Evolutionary conservation across 2,797 vertebrate species (phyloP).

Genomic region (Nasua narica): DNA sequence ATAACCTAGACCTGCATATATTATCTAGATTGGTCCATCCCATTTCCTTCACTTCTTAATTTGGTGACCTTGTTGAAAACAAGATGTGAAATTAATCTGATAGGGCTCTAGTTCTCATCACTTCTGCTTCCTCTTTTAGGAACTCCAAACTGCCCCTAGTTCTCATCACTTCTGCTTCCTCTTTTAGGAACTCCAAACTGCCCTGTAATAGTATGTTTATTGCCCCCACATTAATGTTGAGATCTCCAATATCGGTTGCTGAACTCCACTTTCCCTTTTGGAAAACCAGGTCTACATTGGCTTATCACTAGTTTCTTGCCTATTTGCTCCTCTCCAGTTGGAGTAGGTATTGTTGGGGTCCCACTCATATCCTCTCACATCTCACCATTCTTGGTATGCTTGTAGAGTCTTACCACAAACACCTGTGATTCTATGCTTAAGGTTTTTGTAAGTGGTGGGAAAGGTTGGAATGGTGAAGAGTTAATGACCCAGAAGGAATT

Average conservation of each 20-base stretch:
- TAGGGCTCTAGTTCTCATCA: not conserved
- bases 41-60: not conserved
- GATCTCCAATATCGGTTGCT: not conserved
- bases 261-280: not conserved
- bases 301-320: not conserved
- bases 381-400: not conserved
- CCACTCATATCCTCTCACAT: not conserved
- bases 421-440: not conserved
- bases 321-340: not conserved
- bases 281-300: not conserved
- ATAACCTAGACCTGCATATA: not conserved
- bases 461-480: not conserved
- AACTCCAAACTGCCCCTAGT: not conserved
- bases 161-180: not conserved
- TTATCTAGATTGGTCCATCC: not conserved
- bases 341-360: not conserved
- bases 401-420: not conserved
- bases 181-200: not conserved
- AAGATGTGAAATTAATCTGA: not conserved
- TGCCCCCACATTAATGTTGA: not conserved
- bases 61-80: not conserved
- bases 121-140: not conserved
- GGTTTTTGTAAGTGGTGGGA: not conserved
- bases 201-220: not conserved
- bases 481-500: not conserved